Conservation (phyloP, 2,888 invertebrate species). For the Spisula subtruncata region DNA sequence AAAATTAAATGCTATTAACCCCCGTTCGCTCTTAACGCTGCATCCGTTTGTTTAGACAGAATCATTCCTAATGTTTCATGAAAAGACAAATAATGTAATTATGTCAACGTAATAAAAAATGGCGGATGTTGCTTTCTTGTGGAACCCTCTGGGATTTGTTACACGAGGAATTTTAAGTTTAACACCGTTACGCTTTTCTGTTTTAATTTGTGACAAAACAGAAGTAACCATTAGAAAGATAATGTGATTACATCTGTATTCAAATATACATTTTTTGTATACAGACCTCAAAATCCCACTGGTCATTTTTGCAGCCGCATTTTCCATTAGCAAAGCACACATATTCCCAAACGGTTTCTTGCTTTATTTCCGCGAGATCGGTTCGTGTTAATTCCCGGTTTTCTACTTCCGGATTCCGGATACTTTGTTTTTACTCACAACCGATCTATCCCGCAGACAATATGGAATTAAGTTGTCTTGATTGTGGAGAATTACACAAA, state of each 20-base stretch:
- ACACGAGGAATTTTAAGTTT: slow-evolving; percentile 33
- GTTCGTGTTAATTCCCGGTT: slow-evolving; percentile 16
- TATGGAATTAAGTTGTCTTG: slow-evolving; percentile 39
- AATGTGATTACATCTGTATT: slow-evolving; percentile 40
- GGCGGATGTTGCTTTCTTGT: slow-evolving; percentile 27
- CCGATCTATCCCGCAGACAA: slow-evolving; percentile 28
- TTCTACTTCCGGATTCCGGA: slow-evolving; percentile 23
- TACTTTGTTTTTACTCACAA: neutral
- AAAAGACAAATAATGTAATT: slow-evolving; percentile 35
- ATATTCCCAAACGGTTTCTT: neutral
- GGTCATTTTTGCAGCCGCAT: neutral
- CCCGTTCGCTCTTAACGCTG: slow-evolving; percentile 36
- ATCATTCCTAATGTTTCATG: slow-evolving; percentile 33
- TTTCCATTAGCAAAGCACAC: neutral
- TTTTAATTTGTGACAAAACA: slow-evolving; percentile 36
- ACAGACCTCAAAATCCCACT: neutral
- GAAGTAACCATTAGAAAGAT: slow-evolving; percentile 21
- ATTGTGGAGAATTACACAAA: slow-evolving; percentile 34
- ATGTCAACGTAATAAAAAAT: slow-evolving; percentile 29
- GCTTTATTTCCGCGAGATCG: neutral
- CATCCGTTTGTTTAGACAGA: slow-evolving; percentile 28
- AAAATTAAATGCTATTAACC: slow-evolving; percentile 66
- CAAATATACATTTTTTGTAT: no score
- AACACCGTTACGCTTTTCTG: slow-evolving; percentile 27
- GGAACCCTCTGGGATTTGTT: slow-evolving; percentile 33